Base-by-base conservation (phyloP, 1,140 invertebrate species). In the Stegodyphus dumicola region DNA sequence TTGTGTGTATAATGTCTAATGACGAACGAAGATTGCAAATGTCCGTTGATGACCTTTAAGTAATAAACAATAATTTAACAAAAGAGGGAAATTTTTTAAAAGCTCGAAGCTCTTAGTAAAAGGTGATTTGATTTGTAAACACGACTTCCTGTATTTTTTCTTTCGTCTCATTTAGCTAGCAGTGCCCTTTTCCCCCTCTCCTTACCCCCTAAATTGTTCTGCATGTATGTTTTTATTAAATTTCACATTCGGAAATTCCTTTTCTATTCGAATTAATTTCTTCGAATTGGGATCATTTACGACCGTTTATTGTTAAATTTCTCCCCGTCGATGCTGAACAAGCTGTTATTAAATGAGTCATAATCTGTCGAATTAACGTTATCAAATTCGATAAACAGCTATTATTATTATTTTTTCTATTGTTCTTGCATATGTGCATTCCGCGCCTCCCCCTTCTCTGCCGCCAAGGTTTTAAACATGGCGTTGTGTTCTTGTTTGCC, bases 301-400 rank as follows among this genome's bases (percentile, higher is more conserved):
- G 17, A 77, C 66, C 81, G 74, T 77, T 85, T 85, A 85, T 76
- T 85, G 64, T 69, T 64, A 77, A 66, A 67, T 85, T 83, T 83
- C 70, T 33, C 33, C 33, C 33, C 56, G 78, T 48, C 48, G 53
- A 75, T 53, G 56, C 56, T 7, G 64, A 83, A 52, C 49, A 85
- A 76, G 69, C 81, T 66, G 65, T 85, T 85, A 85, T 85, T 85
- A 85, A 85, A 85, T 85, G 81, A 85, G 74, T 69, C 76, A 85
- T 85, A 76, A 85, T 66, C 73, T 77, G 33, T 33, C 74, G 54
- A 76, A 85, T 85, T 85, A 85, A 52, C 74, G 74, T 85, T 76
- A 85, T 85, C 74, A 85, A 76, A 85, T 77, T 85, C 56, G 54
- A 85, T 85, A 77, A 85, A 54, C 56, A 65, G 53, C 33, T 77